These are phyloP conservation scores for Trichonephila clavata DNA, from an alignment of 1,140 invertebrate species.

Conservation along the genomic window DNA sequence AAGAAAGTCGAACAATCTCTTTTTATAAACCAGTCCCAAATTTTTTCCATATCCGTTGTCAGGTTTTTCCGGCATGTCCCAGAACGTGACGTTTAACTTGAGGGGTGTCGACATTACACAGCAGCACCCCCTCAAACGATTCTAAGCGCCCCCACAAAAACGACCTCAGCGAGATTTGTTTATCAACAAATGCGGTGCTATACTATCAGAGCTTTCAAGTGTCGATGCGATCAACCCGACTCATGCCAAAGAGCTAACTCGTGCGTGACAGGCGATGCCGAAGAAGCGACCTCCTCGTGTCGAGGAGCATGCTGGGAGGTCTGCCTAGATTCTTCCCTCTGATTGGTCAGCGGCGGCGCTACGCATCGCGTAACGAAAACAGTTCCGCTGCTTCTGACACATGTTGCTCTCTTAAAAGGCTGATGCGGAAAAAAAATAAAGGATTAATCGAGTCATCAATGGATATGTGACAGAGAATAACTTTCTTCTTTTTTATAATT, in stretches of 20 bases:
- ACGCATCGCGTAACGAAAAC: slow-evolving; percentile 52
- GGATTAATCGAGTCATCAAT: slow-evolving; percentile 55
- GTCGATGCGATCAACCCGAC: slow-evolving; percentile 34
- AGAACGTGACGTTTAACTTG: slow-evolving; percentile 69
- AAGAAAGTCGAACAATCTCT: background rate
- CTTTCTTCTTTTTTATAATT: background rate
- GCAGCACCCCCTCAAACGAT: background rate
- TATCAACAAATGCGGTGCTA: slow-evolving; percentile 39
- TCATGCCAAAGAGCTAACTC: slow-evolving; percentile 25
- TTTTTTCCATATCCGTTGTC: slow-evolving; percentile 57
- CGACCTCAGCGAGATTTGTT: background rate
- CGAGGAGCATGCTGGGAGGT: slow-evolving; percentile 67
- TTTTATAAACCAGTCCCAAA: background rate
- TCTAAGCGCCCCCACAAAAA: background rate
- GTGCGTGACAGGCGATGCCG: slow-evolving; percentile 29
- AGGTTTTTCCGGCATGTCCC: slow-evolving; percentile 61
- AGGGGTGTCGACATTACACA: slow-evolving; percentile 66
- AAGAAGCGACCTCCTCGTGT: slow-evolving; percentile 47
- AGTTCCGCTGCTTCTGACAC: slow-evolving; percentile 70
- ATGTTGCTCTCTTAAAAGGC: slow-evolving; percentile 60
- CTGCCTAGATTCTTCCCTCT: slow-evolving; percentile 39
- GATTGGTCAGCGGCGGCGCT: slow-evolving; percentile 68
- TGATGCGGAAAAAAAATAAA: background rate
- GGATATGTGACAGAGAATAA: slow-evolving; percentile 58
- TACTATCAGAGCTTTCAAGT: slow-evolving; percentile 2